Base-by-base conservation (phyloP, 1,140 invertebrate genomes). In the Oncopeltus fasciatus region DNA sequence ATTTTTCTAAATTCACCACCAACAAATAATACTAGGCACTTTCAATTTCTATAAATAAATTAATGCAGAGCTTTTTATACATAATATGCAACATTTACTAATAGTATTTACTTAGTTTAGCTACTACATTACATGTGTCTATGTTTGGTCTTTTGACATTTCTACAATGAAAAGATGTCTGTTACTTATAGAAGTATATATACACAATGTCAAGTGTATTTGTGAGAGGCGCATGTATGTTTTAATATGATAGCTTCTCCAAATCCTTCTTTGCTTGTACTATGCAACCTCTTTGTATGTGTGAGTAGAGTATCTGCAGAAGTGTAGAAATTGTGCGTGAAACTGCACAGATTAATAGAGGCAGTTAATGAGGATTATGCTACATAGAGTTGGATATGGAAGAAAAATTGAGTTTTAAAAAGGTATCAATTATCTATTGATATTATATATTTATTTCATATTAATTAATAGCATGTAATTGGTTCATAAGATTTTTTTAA, bases 1-100 rank as follows among this genome's bases (percentile, higher is more conserved):
- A 59, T 27, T 43, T 11, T 5, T 46, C 58, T 59, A 59, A 33
- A 21, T 46, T 21, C 38, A 24, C 58, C 43, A 59, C n/a, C n/a
- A 33, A 43, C 14, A 59, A 59, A 59, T 24, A 24, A 53, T 38
- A 59, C 58, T 59, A 59, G 58, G 58, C 58, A 59, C 58, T 59
- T 59, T 38, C 58, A 59, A 59, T 59, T 43, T 59, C 31, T 27
- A 43, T 43, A 44, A 44, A 59, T 27, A 59, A 59, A 43, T 20
- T 59, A 59, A 59, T 20, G 24, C 58, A 46, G 31, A 44, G 38
- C 38, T 44, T 43, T 44, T 20, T 27, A 43, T 24, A 27, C 14
- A 24, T 27, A 21, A n/a, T 27, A 59, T 59, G 58, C 58, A 24
- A 46, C 24, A 59, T 44, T 59, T 43, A 59, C 43, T 27, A 43